Conservation (phyloP, 2,113 vertebrate species). For the Silurus asotus region DNA sequence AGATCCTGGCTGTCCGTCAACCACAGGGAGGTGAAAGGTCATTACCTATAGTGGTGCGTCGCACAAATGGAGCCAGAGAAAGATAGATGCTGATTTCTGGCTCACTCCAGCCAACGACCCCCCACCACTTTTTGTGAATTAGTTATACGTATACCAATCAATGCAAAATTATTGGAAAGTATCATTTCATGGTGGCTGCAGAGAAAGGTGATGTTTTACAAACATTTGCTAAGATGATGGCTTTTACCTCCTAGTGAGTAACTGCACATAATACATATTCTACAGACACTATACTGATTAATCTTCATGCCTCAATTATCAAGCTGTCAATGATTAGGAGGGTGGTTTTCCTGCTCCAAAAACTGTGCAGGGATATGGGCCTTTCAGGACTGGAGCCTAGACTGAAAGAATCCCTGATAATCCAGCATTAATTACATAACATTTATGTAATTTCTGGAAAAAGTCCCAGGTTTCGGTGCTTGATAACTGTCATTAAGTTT, state of each 20-base stretch:
- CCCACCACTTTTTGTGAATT: not conserved
- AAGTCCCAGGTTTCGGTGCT: not conserved
- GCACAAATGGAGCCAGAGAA: constrained; percentile 17
- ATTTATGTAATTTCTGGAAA: not conserved
- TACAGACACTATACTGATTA: not conserved
- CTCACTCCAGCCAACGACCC: not conserved
- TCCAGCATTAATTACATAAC: not conserved
- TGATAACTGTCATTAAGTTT: not conserved
- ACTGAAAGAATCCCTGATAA: not conserved
- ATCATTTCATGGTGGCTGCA: not conserved
- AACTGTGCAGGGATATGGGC: not conserved
- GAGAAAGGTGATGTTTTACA: not conserved
- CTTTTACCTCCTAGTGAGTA: not conserved
- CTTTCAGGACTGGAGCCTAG: too few relatives aligned
- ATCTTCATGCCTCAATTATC: not conserved
- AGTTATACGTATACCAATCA: not conserved
- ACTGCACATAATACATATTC: not conserved
- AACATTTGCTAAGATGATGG: not conserved
- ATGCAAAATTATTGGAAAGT: not conserved
- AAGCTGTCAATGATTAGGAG: not conserved
- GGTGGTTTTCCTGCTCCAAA: not conserved
- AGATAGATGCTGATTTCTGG: constrained; percentile 3
- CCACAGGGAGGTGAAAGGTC: constrained; percentile 26
- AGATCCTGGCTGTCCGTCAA: constrained; percentile 38
- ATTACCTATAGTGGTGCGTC: constrained; percentile 15